phyloP scores from a whole-genome alignment of 2,888 invertebrate species.

The Melipona bicolor region DNA sequence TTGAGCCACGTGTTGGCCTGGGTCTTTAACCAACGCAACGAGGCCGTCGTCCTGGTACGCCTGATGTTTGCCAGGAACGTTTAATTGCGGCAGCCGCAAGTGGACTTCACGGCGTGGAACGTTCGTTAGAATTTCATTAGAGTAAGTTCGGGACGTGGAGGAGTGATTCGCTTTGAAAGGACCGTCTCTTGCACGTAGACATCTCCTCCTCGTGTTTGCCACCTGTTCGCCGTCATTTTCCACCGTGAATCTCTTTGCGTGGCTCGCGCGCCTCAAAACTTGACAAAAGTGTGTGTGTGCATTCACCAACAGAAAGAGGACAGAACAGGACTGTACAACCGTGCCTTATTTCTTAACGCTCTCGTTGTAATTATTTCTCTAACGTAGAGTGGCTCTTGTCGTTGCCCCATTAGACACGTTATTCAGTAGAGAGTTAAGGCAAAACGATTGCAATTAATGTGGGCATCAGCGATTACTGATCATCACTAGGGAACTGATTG shows the following conservation, averaged over 20 bases:
- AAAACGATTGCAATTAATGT: too few relatives aligned
- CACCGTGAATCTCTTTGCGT: background rate
- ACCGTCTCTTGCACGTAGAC: background rate
- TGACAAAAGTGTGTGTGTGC: background rate
- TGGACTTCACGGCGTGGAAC: constrained; percentile 55
- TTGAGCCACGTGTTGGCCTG: constrained; percentile 8
- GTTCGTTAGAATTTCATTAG: constrained; percentile 76
- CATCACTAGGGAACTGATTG: too few relatives aligned
- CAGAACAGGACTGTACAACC: background rate
- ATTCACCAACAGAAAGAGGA: background rate
- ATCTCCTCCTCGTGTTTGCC: constrained; percentile 16
- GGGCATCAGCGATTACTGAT: too few relatives aligned
- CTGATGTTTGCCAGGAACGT: constrained; percentile 60
- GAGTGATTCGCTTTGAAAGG: constrained; percentile 60
- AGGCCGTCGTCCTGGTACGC: constrained; percentile 33
- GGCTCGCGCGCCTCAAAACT: background rate
- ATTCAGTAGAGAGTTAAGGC: too few relatives aligned
- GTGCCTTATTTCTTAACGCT: background rate
- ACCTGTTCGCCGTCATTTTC: constrained; percentile 8
- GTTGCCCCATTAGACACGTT: too few relatives aligned
- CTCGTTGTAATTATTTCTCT: background rate
- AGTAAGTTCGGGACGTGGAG: constrained; percentile 56
- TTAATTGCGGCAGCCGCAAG: constrained; percentile 65
- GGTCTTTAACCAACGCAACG: constrained; percentile 44
- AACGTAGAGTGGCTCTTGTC: too few relatives aligned